Percentiles rank a stretch among this genome's conserved stretches.
Conservation (phyloP, 2,888 invertebrate genomes). For the Hecatera dysodea region DNA sequence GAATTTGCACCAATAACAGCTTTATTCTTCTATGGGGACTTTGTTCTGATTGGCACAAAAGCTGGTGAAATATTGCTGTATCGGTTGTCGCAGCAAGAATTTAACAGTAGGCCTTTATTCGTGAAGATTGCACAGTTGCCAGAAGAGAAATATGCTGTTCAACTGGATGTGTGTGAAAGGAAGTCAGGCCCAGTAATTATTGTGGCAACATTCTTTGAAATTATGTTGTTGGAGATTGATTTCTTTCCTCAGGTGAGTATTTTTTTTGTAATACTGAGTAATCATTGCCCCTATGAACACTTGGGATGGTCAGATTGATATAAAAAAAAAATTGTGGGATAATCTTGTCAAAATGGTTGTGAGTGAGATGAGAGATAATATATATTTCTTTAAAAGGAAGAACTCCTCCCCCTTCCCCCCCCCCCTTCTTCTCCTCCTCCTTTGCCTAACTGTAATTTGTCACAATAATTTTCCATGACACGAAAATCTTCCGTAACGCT, state of each 20-base stretch:
- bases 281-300: neutral
- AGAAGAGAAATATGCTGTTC: slow-evolving; percentile 80
- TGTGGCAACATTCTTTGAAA: slow-evolving; percentile 80
- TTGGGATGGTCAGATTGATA: no score
- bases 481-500: no score
- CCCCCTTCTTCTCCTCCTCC: no score
- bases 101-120: slow-evolving; percentile 76
- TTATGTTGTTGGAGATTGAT: slow-evolving; percentile 77
- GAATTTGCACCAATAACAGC: slow-evolving; percentile 84
- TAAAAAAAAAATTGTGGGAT: no score
- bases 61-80: slow-evolving; percentile 81
- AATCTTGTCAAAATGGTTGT: no score
- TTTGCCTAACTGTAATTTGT: no score
- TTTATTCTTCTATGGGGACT: slow-evolving; percentile 83
- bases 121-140: slow-evolving; percentile 77
- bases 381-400: no score
- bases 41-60: slow-evolving; percentile 80
- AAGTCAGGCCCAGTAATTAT: slow-evolving; percentile 80
- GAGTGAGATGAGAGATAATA: no score
- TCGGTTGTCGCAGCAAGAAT: slow-evolving; percentile 78
- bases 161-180: slow-evolving; percentile 83
- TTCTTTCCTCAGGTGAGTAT: slow-evolving; percentile 83
- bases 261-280: neutral
- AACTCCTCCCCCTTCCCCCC: no score
- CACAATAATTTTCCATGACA: no score